phyloP scores from a whole-genome alignment of 1,140 invertebrate genomes.

The Limonius californicus region DNA sequence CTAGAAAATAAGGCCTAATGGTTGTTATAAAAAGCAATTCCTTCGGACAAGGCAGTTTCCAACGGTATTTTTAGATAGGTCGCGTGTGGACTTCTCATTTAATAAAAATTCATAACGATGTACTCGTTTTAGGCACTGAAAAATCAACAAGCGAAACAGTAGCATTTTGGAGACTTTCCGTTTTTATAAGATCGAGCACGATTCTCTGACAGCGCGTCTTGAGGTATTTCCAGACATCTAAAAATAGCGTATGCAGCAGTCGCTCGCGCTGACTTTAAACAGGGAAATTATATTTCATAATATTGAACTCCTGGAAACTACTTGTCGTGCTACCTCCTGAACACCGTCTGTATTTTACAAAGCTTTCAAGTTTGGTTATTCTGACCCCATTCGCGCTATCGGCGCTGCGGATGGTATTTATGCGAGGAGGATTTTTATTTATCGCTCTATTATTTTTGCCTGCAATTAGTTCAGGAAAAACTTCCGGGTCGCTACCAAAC shows the following conservation, averaged over 20 bases:
- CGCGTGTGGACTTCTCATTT: too few relatives aligned
- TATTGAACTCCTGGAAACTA: conserved; percentile 25
- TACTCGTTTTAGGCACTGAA: too few relatives aligned
- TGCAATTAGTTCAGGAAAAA: not conserved
- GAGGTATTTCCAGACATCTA: conserved; percentile 38
- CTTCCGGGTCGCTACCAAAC: not conserved
- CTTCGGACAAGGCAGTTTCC: too few relatives aligned
- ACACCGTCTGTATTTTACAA: not conserved
- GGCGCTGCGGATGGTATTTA: too few relatives aligned
- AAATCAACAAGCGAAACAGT: too few relatives aligned
- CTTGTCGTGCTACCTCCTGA: not conserved
- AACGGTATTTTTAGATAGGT: too few relatives aligned
- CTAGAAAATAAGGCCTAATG: too few relatives aligned
- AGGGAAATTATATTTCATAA: conserved; percentile 32
- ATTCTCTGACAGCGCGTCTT: conserved; percentile 28
- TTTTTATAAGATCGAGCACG: conserved; percentile 28
- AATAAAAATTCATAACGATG: too few relatives aligned
- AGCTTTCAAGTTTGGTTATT: not conserved
- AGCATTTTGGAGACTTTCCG: conserved; percentile 23
- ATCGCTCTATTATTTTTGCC: too few relatives aligned
- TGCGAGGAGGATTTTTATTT: too few relatives aligned
- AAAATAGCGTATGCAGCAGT: conserved; percentile 24
- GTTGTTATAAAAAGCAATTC: too few relatives aligned
- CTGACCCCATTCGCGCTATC: not conserved
- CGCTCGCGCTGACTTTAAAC: conserved; percentile 23